Conservation (phyloP, 2,113 vertebrate genomes). For the Platysternon megacephalum region DNA sequence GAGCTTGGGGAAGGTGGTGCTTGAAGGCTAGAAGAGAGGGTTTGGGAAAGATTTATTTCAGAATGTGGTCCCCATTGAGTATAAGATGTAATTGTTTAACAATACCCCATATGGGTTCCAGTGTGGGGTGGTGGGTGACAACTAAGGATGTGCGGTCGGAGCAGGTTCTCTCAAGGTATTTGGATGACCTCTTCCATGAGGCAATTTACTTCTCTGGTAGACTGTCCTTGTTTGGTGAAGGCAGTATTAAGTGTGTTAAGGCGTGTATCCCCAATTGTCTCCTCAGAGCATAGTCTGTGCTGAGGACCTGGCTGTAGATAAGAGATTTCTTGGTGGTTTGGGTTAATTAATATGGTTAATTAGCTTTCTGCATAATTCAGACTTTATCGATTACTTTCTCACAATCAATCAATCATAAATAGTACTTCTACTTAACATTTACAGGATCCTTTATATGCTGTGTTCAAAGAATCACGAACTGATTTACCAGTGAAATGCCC, state of each 20-base stretch:
- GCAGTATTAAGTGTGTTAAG: background rate
- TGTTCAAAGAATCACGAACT: background rate
- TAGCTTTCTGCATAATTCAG: background rate
- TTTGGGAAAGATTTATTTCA: background rate
- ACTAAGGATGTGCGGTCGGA: background rate
- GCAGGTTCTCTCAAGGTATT: background rate
- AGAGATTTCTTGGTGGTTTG: background rate
- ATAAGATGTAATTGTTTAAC: background rate
- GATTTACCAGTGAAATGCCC: background rate
- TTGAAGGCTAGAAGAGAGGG: background rate
- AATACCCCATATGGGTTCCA: background rate
- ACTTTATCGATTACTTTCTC: background rate
- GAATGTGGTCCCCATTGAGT: background rate
- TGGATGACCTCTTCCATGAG: too few species aligned
- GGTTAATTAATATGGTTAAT: background rate
- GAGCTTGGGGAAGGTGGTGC: background rate
- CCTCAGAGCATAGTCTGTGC: background rate
- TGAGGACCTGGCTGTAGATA: background rate
- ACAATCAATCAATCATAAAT: background rate
- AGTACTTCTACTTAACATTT: background rate
- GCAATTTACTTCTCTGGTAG: too few species aligned
- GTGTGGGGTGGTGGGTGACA: background rate
- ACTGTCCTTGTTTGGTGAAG: too few species aligned
- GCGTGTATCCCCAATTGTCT: background rate
- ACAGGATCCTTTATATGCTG: background rate